A percentile compares a stretch with the other conserved stretches of the same genome.
Evolutionary conservation across 2,113 vertebrate species (phyloP).

Genomic region (Rattus rattus): DNA sequence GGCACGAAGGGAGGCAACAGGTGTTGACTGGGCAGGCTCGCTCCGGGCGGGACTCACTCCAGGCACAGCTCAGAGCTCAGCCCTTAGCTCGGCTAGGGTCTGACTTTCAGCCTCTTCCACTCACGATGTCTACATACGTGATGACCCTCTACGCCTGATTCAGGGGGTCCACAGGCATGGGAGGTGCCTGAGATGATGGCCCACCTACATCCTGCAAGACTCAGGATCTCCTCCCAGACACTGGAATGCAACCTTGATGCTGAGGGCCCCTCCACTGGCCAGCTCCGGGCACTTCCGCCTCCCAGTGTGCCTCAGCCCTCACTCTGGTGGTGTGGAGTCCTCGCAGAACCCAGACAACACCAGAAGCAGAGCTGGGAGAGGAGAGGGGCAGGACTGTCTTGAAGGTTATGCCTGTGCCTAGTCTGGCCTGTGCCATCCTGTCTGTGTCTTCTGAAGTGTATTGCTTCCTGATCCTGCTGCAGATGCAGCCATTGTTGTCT

Average conservation of each 20-base stretch:
- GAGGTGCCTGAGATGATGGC: fast-evolving
- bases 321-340: fast-evolving
- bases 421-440: neutral
- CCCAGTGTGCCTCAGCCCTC: neutral
- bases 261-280: fast-evolving
- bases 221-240: neutral
- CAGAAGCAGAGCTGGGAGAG: too few species aligned
- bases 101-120: neutral
- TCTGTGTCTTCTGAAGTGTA: neutral
- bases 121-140: fast-evolving
- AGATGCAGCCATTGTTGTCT: too few species aligned
- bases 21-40: neutral
- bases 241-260: fast-evolving
- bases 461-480: neutral
- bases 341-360: neutral
- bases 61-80: neutral
- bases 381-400: neutral
- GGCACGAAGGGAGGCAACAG: neutral
- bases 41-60: neutral
- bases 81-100: neutral
- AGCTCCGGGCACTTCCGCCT: neutral
- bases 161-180: fast-evolving
- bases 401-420: neutral
- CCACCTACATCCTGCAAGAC: neutral
- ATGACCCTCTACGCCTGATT: neutral